phyloP scores from a whole-genome alignment of 1,140 invertebrate species.

The Ruditapes philippinarum region DNA sequence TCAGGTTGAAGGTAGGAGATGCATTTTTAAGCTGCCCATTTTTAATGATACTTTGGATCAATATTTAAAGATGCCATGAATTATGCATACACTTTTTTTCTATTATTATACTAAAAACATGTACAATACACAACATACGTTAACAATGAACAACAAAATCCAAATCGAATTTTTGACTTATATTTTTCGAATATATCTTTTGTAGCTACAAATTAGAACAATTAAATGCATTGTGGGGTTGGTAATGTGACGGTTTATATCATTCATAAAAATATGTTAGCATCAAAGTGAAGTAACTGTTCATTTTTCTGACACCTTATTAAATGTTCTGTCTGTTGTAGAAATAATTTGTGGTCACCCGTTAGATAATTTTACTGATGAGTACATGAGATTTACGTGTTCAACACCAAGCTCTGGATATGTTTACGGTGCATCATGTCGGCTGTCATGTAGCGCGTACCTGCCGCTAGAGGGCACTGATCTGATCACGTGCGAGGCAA shows the following conservation, averaged over 20 bases:
- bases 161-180: no score
- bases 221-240: no score
- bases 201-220: no score
- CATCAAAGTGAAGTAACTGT: no score
- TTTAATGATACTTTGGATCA: not conserved
- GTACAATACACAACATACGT: no score
- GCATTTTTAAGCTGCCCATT: not conserved
- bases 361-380: not conserved
- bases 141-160: no score
- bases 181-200: no score
- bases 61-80: not conserved
- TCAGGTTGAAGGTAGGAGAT: not conserved
- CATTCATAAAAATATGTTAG: no score
- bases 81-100: not conserved
- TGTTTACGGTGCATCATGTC: slow-evolving; percentile 29
- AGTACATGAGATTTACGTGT: not conserved
- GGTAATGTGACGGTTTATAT: no score
- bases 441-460: not conserved
- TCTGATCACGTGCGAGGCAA: slow-evolving; percentile 21
- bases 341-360: slow-evolving; percentile 31
- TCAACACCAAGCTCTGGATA: not conserved
- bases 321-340: not conserved
- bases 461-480: slow-evolving; percentile 23
- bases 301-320: not conserved
- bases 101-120: not conserved